Evolutionary conservation across 1,140 invertebrate species (phyloP), one percentile per base, ranked within the genome.

Genomic region (Apis dorsata): DNA sequence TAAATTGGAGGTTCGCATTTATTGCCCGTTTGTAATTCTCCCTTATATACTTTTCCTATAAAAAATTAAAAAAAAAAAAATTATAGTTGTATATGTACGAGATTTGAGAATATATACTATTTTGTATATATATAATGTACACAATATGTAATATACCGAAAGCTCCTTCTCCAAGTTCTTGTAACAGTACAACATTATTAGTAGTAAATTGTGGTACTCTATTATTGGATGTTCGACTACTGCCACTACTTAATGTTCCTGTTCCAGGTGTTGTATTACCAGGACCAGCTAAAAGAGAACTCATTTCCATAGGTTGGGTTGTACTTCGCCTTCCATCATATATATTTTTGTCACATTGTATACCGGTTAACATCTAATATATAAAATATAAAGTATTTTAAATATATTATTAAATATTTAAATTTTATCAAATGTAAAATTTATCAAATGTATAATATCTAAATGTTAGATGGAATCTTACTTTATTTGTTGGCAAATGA

Each of bases 111-210:
- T 78, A 34, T 44, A 24, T 74, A 34, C n/a, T 49, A 24, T 63
- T 66, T 60, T 72, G 72, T 80, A 93, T 91, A 95, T 95, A 95
- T 44, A 5, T 44, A 44, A 44, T 44, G 5, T 44, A 44, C 98
- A 24, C 24, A 24, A 24, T 24, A 24, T 44, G 34, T 44, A 44
- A 44, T 44, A 44, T 44, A 44, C 98, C 99, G 94, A 99, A 99
- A 70, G 98, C 98, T 49, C 98, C 98, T 95, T 99, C 98, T 59
- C 98, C 98, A 4, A 99, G 94, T 93, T 99, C 98, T 93, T 99
- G 98, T 59, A 99, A 94, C 90, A 99, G 99, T 81, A 97, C 95
- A 0, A 99, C 97, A 91, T 97, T 97, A 69, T 96, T 96, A 77
- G 97, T 93, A 2, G 95, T 95, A 94, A 96, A 98, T 85, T 95